Base-by-base conservation (phyloP, 1,140 invertebrate genomes). In the Antheraea mylitta region DNA sequence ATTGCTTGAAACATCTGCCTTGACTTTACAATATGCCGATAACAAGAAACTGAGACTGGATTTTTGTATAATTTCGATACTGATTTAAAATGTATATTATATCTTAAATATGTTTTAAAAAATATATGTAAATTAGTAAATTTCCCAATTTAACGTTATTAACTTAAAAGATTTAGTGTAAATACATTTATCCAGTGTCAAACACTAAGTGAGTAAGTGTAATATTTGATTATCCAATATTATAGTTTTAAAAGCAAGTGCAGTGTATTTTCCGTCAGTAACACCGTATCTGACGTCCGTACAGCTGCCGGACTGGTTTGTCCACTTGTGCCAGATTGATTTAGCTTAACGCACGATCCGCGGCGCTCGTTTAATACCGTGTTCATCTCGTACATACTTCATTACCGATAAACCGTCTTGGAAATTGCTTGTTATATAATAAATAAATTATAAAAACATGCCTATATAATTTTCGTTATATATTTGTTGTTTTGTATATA, bases 241-340 rank as follows among this genome's bases (percentile, higher is more conserved):
- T 6, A 53, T 16, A 42, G 38, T 53, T 16, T 16, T 53, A 16
- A 53, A 53, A 53, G 9, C 16, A 53, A 53, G 45, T 53, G 16
- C 45, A 63, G 61, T 37, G 8, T 18, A 65, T 65, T 73, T 80
- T 81, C 86, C 78, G 77, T 89, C 77, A 85, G 82, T 87, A 85
- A 78, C 70, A 76, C 79, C 83, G 76, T 64, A 66, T 69, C 65
- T 68, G 66, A 78, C 77, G 81, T 79, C 80, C 72, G 81, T 74
- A 82, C 87, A 90, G 88, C 88, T 90, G 89, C 85, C 83, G 78
- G 86, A 91, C 89, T 91, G 89, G 89, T 91, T 91, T 90, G 87
- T 89, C 89, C 89, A 92, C 89, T 90, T 87, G 87, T 73, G 75
- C 78, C 75, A 81, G 89, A 90, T 87, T 92, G 88, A 92, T 92